Evolutionary conservation across 2,888 invertebrate species (phyloP).

Genomic region (Tachina lurida): DNA sequence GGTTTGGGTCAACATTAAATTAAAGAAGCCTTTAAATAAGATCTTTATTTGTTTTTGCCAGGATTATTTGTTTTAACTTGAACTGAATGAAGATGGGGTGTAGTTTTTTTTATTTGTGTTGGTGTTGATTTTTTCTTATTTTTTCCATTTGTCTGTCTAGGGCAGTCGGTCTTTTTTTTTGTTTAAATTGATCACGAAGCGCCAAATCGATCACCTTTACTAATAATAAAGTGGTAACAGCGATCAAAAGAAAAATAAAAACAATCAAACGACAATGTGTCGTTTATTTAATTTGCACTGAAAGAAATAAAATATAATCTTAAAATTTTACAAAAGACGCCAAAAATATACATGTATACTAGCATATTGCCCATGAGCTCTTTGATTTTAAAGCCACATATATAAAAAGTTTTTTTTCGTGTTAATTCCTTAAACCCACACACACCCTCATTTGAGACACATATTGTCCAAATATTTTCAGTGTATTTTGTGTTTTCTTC

Average conservation of each 20-base stretch:
- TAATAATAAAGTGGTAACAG: conserved; percentile 76
- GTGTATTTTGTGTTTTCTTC: too few species aligned
- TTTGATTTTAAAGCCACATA: too few species aligned
- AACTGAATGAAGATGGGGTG: conserved; percentile 56
- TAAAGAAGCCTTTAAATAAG: conserved; percentile 63
- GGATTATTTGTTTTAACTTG: conserved; percentile 63
- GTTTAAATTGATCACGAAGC: conserved; percentile 81
- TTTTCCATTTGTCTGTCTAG: conserved; percentile 32
- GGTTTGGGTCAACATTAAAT: conserved; percentile 59
- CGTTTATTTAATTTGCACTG: conserved; percentile 61
- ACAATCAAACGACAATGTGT: conserved; percentile 69
- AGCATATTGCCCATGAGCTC: too few species aligned
- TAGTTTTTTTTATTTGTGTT: conserved; percentile 28
- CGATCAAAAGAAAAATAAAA: conserved; percentile 35
- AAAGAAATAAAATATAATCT: conserved; percentile 14
- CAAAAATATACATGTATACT: too few species aligned
- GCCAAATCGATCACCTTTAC: conserved; percentile 83
- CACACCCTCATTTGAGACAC: too few species aligned
- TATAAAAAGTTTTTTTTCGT: too few species aligned
- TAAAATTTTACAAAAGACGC: too few species aligned
- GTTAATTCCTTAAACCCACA: too few species aligned
- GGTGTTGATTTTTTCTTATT: conserved; percentile 27
- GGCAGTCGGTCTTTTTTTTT: conserved; percentile 34
- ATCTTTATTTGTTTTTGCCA: conserved; percentile 66
- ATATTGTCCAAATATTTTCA: too few species aligned